Conservation (phyloP, 2,888 invertebrate genomes). For the Agonopterix arenella region DNA sequence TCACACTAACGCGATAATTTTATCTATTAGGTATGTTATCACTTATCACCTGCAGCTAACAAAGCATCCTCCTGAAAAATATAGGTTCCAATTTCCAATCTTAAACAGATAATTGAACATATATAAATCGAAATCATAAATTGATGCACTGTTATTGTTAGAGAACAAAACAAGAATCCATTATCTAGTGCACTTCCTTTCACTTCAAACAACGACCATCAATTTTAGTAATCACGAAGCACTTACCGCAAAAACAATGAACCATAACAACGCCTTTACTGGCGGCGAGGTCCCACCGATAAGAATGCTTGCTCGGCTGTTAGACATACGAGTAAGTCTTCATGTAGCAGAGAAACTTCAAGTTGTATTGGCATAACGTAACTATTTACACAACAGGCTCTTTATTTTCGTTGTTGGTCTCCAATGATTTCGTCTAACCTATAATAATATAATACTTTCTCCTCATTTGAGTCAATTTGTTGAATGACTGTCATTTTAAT, state of each 20-base stretch:
- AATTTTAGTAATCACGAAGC: conserved; percentile 55
- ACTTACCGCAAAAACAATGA: conserved; percentile 62
- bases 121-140: no score
- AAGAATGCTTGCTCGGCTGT: no score
- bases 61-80: no score
- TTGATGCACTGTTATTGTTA: conserved; percentile 6
- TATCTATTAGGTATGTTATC: no score
- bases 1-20: no score
- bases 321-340: not conserved
- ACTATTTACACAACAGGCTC: conserved; percentile 4
- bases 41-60: no score
- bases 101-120: no score
- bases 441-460: conserved; percentile 22
- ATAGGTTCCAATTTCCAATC: no score
- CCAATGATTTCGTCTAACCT: conserved; percentile 5
- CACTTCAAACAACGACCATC: conserved; percentile 53
- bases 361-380: conserved; percentile 2
- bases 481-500: conserved; percentile 7
- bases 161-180: conserved; percentile 43
- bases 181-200: conserved; percentile 53
- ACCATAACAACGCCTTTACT: conserved; percentile 46
- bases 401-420: not conserved
- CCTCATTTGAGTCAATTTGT: conserved; percentile 15
- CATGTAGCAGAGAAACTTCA: conserved; percentile 1
- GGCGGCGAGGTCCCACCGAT: not conserved